Evolutionary conservation across 2,113 vertebrate genomes (phyloP).

Genomic region (Chelonoidis abingdonii): DNA sequence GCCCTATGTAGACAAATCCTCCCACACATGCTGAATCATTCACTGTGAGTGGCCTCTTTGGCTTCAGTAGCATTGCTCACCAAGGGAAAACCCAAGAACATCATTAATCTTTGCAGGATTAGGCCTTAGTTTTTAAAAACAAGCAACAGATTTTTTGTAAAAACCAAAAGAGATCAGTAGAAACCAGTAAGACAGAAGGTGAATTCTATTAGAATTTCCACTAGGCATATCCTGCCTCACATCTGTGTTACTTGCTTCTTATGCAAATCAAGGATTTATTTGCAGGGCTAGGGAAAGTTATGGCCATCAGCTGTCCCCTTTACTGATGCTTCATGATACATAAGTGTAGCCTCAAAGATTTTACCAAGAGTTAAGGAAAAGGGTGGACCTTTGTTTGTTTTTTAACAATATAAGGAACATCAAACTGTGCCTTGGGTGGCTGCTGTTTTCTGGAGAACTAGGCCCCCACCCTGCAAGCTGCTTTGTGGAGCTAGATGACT

Average conservation of each 20-base stretch:
- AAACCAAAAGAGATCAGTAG: neutral
- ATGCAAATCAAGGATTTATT: slow-evolving; percentile 44
- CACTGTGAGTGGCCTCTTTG: neutral
- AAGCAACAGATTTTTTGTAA: slow-evolving; percentile 30
- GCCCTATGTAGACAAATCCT: neutral
- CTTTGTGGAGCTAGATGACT: neutral
- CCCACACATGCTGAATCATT: slow-evolving; percentile 14
- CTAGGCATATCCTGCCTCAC: slow-evolving; percentile 13
- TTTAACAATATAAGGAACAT: neutral
- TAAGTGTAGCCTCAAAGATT: neutral
- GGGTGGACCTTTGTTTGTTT: neutral
- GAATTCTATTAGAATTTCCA: slow-evolving; percentile 27
- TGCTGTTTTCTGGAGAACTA: neutral
- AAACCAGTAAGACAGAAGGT: slow-evolving; percentile 21
- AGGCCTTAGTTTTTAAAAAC: rapidly evolving
- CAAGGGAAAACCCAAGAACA: neutral
- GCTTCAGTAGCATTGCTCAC: neutral
- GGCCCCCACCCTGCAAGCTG: rapidly evolving
- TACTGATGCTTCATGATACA: slow-evolving; percentile 24
- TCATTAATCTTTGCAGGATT: neutral
- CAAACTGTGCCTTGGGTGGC: neutral
- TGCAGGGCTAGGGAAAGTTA: slow-evolving; percentile 53
- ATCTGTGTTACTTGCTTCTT: neutral
- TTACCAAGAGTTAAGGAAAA: neutral
- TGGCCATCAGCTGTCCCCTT: slow-evolving; percentile 9